phyloP scores from a whole-genome alignment of 2,797 vertebrate genomes.

The Hyperoplus lanceolatus region DNA sequence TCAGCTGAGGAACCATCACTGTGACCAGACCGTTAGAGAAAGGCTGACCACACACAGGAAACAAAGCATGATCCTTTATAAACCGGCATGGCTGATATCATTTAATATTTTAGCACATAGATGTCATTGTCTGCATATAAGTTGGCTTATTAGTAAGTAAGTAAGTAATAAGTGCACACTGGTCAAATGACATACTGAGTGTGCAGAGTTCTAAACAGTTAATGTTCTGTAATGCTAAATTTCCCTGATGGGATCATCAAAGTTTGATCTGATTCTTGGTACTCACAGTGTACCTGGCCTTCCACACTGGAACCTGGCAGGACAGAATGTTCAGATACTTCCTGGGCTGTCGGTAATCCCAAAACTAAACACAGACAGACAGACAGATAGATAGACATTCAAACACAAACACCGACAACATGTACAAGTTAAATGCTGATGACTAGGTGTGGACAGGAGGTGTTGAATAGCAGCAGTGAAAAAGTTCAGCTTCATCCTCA shows the following conservation, averaged over 20 bases:
- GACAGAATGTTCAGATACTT: constrained; percentile 97
- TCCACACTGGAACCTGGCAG: constrained; percentile 99
- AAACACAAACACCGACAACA: background rate
- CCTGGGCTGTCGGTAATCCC: constrained; percentile 97
- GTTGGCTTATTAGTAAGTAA: too few relatives aligned
- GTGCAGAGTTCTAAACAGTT: too few relatives aligned
- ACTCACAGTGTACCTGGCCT: constrained; percentile 96
- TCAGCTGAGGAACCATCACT: constrained; percentile 97
- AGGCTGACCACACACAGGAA: constrained; percentile 83
- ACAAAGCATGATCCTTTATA: background rate
- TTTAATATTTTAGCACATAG: too few relatives aligned
- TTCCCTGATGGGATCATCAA: background rate
- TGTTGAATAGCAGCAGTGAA: too few relatives aligned
- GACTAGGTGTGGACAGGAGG: background rate
- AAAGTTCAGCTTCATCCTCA: background rate
- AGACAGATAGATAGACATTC: constrained; percentile 10
- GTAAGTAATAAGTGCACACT: too few relatives aligned
- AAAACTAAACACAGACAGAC: constrained; percentile 87
- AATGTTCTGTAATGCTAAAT: background rate
- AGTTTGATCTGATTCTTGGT: background rate
- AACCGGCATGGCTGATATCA: too few relatives aligned
- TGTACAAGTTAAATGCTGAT: background rate
- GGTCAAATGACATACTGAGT: too few relatives aligned
- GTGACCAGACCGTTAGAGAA: constrained; percentile 96
- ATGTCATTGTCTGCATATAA: too few relatives aligned